These are phyloP conservation scores for Coreoperca whiteheadi DNA, from an alignment of 2,113 vertebrate species.

Conservation along the genomic window DNA sequence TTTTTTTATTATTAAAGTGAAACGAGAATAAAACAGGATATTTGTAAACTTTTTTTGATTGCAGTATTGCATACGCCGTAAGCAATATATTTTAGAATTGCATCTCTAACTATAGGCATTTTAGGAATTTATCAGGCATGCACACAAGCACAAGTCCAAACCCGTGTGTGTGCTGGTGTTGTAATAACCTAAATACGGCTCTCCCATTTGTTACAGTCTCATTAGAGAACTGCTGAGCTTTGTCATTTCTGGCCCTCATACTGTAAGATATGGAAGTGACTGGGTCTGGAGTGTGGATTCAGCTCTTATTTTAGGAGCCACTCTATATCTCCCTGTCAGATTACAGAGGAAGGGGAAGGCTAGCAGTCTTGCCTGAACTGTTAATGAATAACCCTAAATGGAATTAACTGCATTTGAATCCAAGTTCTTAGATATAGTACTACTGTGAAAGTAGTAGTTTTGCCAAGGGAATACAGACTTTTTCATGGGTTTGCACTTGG, in stretches of 20 bases:
- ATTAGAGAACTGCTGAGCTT: conserved; percentile 77
- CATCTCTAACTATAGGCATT: conserved; percentile 37
- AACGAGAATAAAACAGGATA: not conserved
- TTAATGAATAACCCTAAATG: conserved; percentile 44
- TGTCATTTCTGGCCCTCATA: conserved; percentile 70
- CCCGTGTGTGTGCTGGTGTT: conserved; percentile 36
- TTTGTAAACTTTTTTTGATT: conserved; percentile 3
- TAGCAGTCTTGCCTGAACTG: conserved; percentile 28
- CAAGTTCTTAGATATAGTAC: conserved; percentile 4
- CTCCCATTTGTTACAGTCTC: conserved; percentile 73
- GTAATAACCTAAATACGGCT: conserved; percentile 62
- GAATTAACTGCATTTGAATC: conserved; percentile 22
- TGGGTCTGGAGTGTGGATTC: conserved; percentile 71
- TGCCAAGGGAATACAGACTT: conserved; percentile 21
- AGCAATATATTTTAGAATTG: not conserved
- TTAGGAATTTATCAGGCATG: conserved; percentile 39
- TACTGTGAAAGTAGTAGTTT: conserved; percentile 22
- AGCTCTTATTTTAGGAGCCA: conserved; percentile 77
- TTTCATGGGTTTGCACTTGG: conserved; percentile 23
- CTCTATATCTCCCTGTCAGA: conserved; percentile 72
- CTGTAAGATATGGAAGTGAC: conserved; percentile 76
- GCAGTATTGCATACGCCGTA: not conserved
- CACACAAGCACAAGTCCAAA: conserved; percentile 50
- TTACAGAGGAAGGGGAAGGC: conserved; percentile 56
- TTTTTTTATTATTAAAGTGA: not conserved